Conservation (phyloP, 2,113 vertebrate genomes). For the Corythaixoides concolor region DNA sequence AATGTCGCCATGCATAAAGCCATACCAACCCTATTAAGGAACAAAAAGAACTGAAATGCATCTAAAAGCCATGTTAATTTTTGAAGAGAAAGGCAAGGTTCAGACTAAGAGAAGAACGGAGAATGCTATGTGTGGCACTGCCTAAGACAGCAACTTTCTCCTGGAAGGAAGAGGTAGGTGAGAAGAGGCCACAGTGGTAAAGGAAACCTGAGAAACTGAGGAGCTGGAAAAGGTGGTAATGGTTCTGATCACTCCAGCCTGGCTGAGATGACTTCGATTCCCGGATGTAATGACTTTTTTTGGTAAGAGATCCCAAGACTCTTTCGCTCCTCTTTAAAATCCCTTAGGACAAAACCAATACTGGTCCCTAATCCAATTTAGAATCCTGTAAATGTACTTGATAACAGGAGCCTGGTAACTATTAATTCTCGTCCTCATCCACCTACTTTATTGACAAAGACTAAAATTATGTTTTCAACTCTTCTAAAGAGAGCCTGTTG, state of each 20-base stretch:
- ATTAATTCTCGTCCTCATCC: not conserved
- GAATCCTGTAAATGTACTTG: not conserved
- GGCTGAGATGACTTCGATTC: not conserved
- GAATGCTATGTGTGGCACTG: not conserved
- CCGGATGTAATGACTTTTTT: not conserved
- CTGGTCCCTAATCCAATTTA: not conserved
- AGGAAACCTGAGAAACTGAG: not conserved
- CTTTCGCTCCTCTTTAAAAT: not conserved
- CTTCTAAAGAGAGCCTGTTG: not conserved
- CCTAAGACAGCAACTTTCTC: not conserved
- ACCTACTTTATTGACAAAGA: not conserved
- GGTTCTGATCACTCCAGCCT: not conserved
- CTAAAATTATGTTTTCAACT: not conserved
- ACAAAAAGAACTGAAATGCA: not conserved
- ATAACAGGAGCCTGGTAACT: not conserved
- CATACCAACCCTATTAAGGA: not conserved
- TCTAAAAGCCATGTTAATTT: not conserved
- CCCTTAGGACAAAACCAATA: not conserved
- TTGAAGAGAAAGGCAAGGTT: not conserved
- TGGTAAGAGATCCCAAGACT: not conserved
- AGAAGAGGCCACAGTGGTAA: not conserved
- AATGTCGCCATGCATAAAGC: not conserved
- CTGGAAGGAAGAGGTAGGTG: not conserved
- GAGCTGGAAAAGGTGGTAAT: not conserved
- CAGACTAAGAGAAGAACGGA: not conserved